Percentiles rank a stretch among this genome's conserved stretches.
phyloP scores from a whole-genome alignment of 1,140 invertebrate species.

The Anastrepha obliqua region DNA sequence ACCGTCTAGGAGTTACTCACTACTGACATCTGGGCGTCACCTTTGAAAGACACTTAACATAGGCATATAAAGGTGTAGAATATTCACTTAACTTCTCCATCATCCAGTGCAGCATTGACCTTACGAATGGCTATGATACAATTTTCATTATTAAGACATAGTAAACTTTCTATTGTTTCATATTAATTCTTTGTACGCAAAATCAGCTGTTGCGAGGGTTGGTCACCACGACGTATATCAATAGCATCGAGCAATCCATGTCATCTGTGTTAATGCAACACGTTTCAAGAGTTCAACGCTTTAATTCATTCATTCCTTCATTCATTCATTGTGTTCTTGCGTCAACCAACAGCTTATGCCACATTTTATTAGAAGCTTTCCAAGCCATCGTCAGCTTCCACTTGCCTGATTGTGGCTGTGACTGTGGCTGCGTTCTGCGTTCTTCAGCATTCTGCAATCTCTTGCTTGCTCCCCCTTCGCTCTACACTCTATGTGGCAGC shows the following conservation, averaged over 20 bases:
- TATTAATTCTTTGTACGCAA: background rate
- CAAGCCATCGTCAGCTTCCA: slow-evolving; percentile 5
- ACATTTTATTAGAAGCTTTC: background rate
- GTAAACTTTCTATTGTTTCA: background rate
- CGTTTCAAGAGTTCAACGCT: background rate
- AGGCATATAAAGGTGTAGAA: no score
- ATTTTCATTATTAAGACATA: background rate
- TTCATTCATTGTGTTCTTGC: background rate
- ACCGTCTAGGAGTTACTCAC: no score
- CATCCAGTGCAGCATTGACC: no score
- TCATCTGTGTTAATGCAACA: slow-evolving; percentile 38
- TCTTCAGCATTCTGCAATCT: background rate
- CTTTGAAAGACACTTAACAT: no score
- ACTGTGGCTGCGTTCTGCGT: background rate
- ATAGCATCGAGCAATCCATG: background rate
- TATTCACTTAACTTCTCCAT: no score
- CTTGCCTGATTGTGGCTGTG: background rate
- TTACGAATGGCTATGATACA: no score
- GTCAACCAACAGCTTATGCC: background rate
- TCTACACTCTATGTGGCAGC: slow-evolving; percentile 38
- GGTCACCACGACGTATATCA: background rate
- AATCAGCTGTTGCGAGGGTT: background rate
- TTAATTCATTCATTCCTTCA: background rate
- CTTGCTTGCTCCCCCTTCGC: background rate
- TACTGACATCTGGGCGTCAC: no score